Conservation (phyloP, 2,113 vertebrate species). For the Crotalus viridis region DNA sequence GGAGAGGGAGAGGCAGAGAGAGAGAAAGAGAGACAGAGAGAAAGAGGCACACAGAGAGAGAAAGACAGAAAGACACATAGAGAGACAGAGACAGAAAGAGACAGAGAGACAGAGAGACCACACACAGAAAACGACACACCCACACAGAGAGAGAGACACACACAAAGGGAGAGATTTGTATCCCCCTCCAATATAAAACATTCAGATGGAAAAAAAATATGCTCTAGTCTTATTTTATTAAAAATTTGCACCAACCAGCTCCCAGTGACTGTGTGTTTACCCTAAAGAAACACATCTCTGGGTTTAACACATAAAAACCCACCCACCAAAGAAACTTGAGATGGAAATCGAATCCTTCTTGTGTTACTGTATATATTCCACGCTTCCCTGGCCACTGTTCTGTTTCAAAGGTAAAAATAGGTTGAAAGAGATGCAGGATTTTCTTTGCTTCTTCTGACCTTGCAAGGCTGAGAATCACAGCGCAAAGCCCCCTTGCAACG, state of each 20-base stretch:
- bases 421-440: background rate
- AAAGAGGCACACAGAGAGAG: background rate
- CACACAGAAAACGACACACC: too few relatives aligned
- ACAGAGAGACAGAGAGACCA: background rate
- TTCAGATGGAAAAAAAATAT: too few relatives aligned
- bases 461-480: background rate
- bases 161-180: background rate
- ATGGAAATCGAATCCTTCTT: background rate
- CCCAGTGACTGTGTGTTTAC: background rate
- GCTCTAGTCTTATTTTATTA: background rate
- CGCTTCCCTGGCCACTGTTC: background rate
- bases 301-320: background rate
- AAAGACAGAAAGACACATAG: background rate
- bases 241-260: background rate
- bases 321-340: background rate
- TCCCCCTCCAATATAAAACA: background rate
- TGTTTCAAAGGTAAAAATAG: background rate
- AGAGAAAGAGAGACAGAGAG: background rate
- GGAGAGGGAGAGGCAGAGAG: accelerated
- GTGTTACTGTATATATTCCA: background rate
- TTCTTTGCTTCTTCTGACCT: background rate
- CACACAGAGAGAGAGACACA: background rate
- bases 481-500: background rate
- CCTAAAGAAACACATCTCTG: background rate
- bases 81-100: too few relatives aligned